Percentiles rank a stretch among this genome's conserved stretches.
Conservation (phyloP, 2,888 invertebrate genomes). For the Phyllotreta cruciferae region DNA sequence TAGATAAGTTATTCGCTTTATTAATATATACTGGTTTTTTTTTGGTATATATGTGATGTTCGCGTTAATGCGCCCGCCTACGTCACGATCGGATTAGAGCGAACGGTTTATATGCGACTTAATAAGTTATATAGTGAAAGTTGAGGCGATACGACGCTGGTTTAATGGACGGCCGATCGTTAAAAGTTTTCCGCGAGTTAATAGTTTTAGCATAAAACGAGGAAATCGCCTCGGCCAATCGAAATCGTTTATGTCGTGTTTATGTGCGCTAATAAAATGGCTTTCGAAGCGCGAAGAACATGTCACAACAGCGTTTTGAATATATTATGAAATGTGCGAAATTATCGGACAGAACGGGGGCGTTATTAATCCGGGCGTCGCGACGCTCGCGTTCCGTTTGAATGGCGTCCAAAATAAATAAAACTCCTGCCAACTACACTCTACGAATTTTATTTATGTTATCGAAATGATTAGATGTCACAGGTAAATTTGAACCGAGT, state of each 20-base stretch:
- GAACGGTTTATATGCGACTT: background rate
- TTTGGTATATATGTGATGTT: too few species aligned
- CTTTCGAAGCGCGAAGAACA: slow-evolving; percentile 12
- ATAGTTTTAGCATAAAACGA: slow-evolving; percentile 20
- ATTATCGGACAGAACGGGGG: too few species aligned
- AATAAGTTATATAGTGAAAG: background rate
- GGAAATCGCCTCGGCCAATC: slow-evolving; percentile 18
- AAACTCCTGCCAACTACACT: too few species aligned
- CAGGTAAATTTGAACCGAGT: too few species aligned
- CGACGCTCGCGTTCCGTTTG: too few species aligned
- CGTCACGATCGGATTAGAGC: too few species aligned
- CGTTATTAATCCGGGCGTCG: background rate
- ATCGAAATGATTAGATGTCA: too few species aligned
- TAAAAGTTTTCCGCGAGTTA: slow-evolving; percentile 12
- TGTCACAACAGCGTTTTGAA: slow-evolving; percentile 6
- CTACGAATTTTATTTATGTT: too few species aligned
- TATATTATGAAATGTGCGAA: slow-evolving; percentile 10
- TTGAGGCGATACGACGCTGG: background rate
- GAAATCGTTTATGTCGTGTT: slow-evolving; percentile 20
- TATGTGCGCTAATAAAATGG: slow-evolving; percentile 17
- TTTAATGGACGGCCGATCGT: slow-evolving; percentile 4
- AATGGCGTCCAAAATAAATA: too few species aligned
- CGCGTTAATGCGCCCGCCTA: too few species aligned
- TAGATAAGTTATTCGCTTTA: background rate
- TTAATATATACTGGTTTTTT: too few species aligned